Evolutionary conservation across 2,113 vertebrate species (phyloP).

Genomic region (Hypocryptadius cinnamomeus): DNA sequence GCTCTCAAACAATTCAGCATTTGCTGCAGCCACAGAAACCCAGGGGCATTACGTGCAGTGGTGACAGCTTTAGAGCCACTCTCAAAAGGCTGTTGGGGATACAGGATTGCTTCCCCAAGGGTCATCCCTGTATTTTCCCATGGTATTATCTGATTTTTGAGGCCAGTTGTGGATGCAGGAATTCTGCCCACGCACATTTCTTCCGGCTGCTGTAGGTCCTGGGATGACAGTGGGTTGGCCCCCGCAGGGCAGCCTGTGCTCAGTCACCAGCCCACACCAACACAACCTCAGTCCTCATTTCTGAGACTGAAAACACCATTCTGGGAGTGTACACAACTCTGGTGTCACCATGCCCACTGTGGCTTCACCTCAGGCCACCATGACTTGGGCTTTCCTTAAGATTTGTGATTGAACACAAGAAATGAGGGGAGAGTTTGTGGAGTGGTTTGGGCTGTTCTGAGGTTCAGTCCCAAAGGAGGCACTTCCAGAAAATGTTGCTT

Average conservation of each 20-base stretch:
- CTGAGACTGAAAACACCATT: not conserved
- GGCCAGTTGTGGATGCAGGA: not conserved
- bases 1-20: not conserved
- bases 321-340: not conserved
- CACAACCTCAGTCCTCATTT: not conserved
- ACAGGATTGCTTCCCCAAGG: not conserved
- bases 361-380: not conserved
- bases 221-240: not conserved
- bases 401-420: not conserved
- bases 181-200: conserved; percentile 39
- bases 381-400: not conserved
- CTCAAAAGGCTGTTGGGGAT: not conserved
- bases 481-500: not conserved
- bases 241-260: not conserved
- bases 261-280: not conserved
- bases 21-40: not conserved
- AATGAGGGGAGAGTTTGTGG: not conserved
- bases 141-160: conserved; percentile 30
- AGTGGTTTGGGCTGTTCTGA: not conserved
- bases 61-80: not conserved
- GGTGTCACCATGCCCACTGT: not conserved
- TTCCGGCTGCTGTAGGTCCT: not conserved
- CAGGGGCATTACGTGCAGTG: not conserved
- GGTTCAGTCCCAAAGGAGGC: not conserved
- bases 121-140: conserved; percentile 40